These are phyloP conservation scores for Drosophila pegasa DNA, from an alignment of 2,888 invertebrate genomes.

Conservation along the genomic window DNA sequence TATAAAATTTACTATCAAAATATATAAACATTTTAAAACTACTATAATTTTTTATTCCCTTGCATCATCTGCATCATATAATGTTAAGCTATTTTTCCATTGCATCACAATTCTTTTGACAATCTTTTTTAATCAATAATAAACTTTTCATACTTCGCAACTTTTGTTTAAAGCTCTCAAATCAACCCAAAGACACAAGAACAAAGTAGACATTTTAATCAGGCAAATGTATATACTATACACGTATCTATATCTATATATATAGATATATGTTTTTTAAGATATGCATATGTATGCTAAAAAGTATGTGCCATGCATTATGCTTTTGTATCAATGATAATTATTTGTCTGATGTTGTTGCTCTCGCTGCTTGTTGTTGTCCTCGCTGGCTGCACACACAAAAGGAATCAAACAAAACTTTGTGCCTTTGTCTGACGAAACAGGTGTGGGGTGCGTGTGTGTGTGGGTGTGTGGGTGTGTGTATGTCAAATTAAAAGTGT, in stretches of 20 bases:
- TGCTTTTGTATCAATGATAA: conserved; percentile 79
- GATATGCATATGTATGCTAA: conserved; percentile 32
- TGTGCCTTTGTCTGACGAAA: conserved; percentile 69
- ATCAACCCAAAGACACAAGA: neutral
- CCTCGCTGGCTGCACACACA: conserved; percentile 72
- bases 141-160: neutral
- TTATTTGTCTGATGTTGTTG: conserved; percentile 69
- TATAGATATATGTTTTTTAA: conserved; percentile 45
- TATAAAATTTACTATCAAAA: no score
- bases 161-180: neutral
- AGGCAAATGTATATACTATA: conserved; percentile 52
- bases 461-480: conserved; percentile 18
- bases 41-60: no score
- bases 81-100: neutral
- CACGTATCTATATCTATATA: conserved; percentile 23
- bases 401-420: conserved; percentile 81
- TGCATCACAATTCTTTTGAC: neutral
- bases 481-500: conserved; percentile 81
- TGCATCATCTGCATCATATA: no score
- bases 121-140: neutral
- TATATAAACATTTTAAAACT: neutral
- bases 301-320: conserved; percentile 39
- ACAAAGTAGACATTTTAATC: conserved; percentile 50
- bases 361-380: conserved; percentile 17
- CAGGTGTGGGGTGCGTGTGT: neutral